Percentiles rank a stretch among this genome's conserved stretches.
Evolutionary conservation across 2,888 invertebrate genomes (phyloP).

Genomic region (Anoplius nigerrimus): DNA sequence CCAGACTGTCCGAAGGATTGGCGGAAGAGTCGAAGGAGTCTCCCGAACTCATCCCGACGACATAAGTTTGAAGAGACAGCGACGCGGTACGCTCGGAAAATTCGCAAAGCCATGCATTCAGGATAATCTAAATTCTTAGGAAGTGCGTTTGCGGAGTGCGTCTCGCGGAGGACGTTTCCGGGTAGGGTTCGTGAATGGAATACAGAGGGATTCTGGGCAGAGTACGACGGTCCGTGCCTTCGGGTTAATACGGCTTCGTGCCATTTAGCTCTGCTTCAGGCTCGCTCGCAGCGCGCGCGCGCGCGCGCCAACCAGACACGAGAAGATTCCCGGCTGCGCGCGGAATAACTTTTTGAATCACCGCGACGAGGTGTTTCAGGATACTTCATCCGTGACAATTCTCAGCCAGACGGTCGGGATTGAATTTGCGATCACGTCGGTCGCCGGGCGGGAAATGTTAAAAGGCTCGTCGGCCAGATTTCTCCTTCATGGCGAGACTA

Average conservation of each 20-base stretch:
- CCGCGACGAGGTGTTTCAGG: slow-evolving; percentile 1
- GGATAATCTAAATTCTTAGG: not conserved
- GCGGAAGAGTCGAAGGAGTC: too few relatives aligned
- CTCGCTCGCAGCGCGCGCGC: not conserved
- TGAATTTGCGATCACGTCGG: slow-evolving; percentile 2
- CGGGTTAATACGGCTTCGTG: not conserved
- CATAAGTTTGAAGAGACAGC: too few relatives aligned
- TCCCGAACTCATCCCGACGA: too few relatives aligned
- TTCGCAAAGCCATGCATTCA: too few relatives aligned
- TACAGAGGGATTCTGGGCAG: not conserved
- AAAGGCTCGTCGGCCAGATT: too few relatives aligned
- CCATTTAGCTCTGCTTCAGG: not conserved
- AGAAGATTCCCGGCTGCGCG: not conserved
- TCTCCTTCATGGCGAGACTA: too few relatives aligned
- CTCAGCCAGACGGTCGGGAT: not conserved
- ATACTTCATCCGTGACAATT: slow-evolving; percentile 4
- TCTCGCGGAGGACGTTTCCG: not conserved
- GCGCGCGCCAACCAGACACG: too few relatives aligned
- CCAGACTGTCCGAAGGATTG: too few relatives aligned
- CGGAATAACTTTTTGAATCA: slow-evolving; percentile 1
- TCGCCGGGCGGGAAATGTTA: too few relatives aligned
- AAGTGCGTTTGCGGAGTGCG: not conserved
- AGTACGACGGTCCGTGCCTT: not conserved
- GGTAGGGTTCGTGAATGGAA: not conserved
- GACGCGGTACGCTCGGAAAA: too few relatives aligned